Evolutionary conservation across 2,888 invertebrate species (phyloP), one percentile per base, ranked within the genome.

Genomic region (Leucania comma): DNA sequence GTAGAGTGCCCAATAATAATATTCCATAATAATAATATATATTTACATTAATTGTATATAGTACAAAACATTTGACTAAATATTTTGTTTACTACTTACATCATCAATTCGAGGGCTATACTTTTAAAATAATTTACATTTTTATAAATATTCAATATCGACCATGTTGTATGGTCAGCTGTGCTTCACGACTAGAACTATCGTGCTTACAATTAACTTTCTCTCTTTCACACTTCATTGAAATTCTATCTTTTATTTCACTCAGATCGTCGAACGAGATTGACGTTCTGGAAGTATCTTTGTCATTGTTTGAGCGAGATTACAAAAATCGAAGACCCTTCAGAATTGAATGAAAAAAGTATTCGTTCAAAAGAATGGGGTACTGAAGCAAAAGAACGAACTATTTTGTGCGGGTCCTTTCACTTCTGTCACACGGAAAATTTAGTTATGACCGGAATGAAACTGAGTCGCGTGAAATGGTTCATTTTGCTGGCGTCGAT

Each of bases 11-110:
- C 80, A 72, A 76, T 87, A 80, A 75, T 76, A 86, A 62, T 73
- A 73, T 78, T 81, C 75, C 83, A 79, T 79, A 29, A 79, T 79
- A 29, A 29, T 29, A 81, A 80, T 82, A 86, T 83, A 80, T 90
- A 90, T 90, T 84, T 90, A 90, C 90, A 86, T 80, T 87, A 85
- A 79, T 83, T 81, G 78, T 87, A 84, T 90, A 90, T 91, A 88
- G 89, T 94, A 94, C 92, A 94, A 94, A 94, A 94, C 91, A 93
- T 92, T 90, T 88, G 85, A 84, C 90, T 91, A 91, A 89, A 92
- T 90, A 91, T 92, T 92, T 93, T 88, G 88, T 88, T 91, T 88
- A 78, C 93, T 93, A 93, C 91, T 91, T 91, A 92, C 76, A 87
- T 85, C 85, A 88, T 90, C 87, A 90, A 89, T 89, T 91, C 86